A percentile compares a stretch with the other conserved stretches of the same genome.
phyloP scores from a whole-genome alignment of 1,140 invertebrate species.

The Trichonephila clavata region DNA sequence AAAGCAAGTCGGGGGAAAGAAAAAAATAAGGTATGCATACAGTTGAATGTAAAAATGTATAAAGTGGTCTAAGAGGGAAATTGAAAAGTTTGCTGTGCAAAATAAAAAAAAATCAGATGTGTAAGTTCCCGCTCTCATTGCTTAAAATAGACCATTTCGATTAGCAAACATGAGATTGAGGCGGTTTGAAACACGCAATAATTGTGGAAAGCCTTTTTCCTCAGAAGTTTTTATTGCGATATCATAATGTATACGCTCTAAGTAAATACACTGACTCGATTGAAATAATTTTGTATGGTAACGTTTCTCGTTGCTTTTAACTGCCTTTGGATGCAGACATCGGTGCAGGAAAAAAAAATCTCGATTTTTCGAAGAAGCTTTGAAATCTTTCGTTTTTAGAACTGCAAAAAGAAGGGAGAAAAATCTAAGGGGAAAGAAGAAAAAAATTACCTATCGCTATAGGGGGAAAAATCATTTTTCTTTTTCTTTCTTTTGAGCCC shows the following conservation, averaged over 20 bases:
- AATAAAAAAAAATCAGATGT: constrained; percentile 21
- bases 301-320: constrained; percentile 12
- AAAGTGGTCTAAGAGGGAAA: not conserved
- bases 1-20: not conserved
- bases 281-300: not conserved
- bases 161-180: constrained; percentile 36
- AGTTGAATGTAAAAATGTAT: not conserved
- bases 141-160: constrained; percentile 45
- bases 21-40: not conserved
- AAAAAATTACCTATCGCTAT: constrained; percentile 2
- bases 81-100: constrained; percentile 7
- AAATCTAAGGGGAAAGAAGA: constrained; percentile 2
- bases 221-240: not conserved
- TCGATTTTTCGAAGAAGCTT: not conserved
- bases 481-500: not conserved
- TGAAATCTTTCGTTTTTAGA: not conserved
- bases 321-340: not conserved
- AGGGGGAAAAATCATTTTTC: constrained; percentile 1
- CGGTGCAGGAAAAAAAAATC: not conserved
- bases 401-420: not conserved
- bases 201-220: not conserved
- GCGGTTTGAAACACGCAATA: constrained; percentile 16
- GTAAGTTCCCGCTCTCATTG: not conserved
- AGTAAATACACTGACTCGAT: not conserved
- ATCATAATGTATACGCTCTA: not conserved